Percentiles rank a stretch among this genome's conserved stretches.
These are phyloP conservation scores for Melieria crassipennis DNA, from an alignment of 2,888 invertebrate genomes.

Conservation along the genomic window DNA sequence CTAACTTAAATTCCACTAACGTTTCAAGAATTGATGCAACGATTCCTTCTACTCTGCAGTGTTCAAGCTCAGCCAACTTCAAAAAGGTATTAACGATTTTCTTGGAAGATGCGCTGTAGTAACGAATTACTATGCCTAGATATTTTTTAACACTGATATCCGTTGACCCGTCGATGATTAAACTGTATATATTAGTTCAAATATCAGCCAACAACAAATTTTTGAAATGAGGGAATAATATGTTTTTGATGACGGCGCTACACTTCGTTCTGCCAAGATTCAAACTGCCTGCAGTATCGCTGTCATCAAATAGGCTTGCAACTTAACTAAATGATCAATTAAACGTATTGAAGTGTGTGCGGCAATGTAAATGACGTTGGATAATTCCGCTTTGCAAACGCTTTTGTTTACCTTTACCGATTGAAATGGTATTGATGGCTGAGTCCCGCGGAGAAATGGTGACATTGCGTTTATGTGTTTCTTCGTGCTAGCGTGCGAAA, in stretches of 20 bases:
- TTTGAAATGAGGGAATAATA: conserved; percentile 22
- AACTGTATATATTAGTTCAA: conserved; percentile 1
- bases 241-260: conserved; percentile 16
- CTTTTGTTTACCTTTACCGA: conserved; percentile 1
- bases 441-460: conserved; percentile 20
- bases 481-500: conserved; percentile 19
- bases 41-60: conserved; percentile 23
- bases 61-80: conserved; percentile 25
- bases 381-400: conserved; percentile 13
- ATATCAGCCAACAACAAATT: conserved; percentile 6
- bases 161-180: conserved; percentile 33
- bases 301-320: conserved; percentile 26
- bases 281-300: conserved; percentile 19
- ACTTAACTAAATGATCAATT: conserved; percentile 21
- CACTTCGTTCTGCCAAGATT: conserved; percentile 26
- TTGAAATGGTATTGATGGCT: conserved; percentile 17
- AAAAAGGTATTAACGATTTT: conserved; percentile 33
- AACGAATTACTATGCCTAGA: conserved; percentile 31
- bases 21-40: conserved; percentile 17
- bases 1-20: conserved; percentile 23
- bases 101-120: conserved; percentile 29
- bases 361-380: conserved; percentile 24
- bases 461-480: conserved; percentile 23
- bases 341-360: conserved; percentile 22
- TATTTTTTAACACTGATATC: conserved; percentile 35